Evolutionary conservation across 2,888 invertebrate species (phyloP).

Genomic region (Agonopterix subpropinquella): DNA sequence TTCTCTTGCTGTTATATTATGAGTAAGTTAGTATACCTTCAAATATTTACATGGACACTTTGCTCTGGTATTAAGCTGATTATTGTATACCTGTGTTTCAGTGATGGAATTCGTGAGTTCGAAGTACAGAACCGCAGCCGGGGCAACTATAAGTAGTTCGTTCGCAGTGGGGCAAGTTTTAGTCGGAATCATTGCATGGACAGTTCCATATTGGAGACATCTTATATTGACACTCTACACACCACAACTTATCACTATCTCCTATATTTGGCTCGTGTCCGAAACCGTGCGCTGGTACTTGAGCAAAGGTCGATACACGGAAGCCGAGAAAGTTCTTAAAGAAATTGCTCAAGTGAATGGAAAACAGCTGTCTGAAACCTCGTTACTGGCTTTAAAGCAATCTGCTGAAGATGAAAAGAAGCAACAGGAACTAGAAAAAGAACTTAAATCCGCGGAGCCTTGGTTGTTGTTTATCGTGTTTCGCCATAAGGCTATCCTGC

Average conservation of each 20-base stretch:
- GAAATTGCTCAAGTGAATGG: constrained; percentile 78
- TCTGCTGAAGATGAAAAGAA: constrained; percentile 30
- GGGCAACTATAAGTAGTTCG: constrained; percentile 77
- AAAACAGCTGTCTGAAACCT: constrained; percentile 38
- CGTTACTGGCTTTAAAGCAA: constrained; percentile 29
- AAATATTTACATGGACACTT: too few species aligned
- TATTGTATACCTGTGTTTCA: constrained; percentile 24
- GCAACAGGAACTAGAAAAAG: constrained; percentile 17
- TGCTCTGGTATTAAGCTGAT: too few species aligned
- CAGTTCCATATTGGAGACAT: constrained; percentile 79
- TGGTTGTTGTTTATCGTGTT: constrained; percentile 48
- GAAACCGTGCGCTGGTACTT: constrained; percentile 86
- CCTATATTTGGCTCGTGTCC: constrained; percentile 78
- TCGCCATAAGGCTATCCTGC: constrained; percentile 34
- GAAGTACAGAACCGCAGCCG: constrained; percentile 80
- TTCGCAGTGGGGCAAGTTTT: constrained; percentile 81
- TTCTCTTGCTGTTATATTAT: too few species aligned
- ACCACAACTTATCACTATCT: constrained; percentile 78
- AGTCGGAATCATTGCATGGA: constrained; percentile 80
- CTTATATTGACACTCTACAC: constrained; percentile 78
- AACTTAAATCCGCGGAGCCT: constrained; percentile 54
- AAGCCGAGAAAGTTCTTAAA: constrained; percentile 77
- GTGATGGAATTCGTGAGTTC: constrained; percentile 85
- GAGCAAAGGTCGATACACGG: constrained; percentile 78
- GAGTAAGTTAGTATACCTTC: too few species aligned